Base-by-base conservation (phyloP, 2,888 invertebrate species). In the Latrodectus elegans region DNA sequence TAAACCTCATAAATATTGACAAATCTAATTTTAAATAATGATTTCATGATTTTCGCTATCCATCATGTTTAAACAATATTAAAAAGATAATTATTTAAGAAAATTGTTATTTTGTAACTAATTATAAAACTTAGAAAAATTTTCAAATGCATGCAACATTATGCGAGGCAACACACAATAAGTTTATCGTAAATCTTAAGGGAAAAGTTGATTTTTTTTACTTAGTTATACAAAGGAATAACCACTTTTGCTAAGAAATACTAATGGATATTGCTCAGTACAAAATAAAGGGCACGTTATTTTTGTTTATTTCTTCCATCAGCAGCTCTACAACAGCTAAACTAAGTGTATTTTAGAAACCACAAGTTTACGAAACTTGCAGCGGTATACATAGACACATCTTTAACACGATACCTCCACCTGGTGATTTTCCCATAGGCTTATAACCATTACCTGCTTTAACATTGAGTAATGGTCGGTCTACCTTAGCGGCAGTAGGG, bases 391-490 rank as follows among this genome's bases (percentile, higher is more conserved):
- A 77, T 68, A 70, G 14, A 60, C 51, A 71, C 52, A 67, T 64
- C 71, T 71, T 60, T 71, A 79, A 70, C 81, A 81, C 81, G 74
- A 74, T 74, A 15, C 6, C 14, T 52, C 38, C 81, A 81, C 81
- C 81, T 81, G 81, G 52, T 64, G n/a, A 22, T 38, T n/a, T 81
- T 74, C 81, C 67, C 81, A 81, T n/a, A 26, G 52, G 38, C 53
- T 67, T 26, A 55, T 81, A 81, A 74, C 74, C 72, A 81, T 81
- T 81, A 81, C 9, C 52, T 14, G 22, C 51, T 65, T 73, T 81
- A 81, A 65, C 81, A 81, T 74, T 81, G 74, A 74, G 81, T 81
- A 65, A 81, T 74, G 26, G 74, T 52, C 38, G 26, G 74, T 52
- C 38, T 52, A 68, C 53, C 15, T 52, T 68, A 72, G 72, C 60